phyloP scores from a whole-genome alignment of 2,888 invertebrate genomes.

The Ophion obscuratus region DNA sequence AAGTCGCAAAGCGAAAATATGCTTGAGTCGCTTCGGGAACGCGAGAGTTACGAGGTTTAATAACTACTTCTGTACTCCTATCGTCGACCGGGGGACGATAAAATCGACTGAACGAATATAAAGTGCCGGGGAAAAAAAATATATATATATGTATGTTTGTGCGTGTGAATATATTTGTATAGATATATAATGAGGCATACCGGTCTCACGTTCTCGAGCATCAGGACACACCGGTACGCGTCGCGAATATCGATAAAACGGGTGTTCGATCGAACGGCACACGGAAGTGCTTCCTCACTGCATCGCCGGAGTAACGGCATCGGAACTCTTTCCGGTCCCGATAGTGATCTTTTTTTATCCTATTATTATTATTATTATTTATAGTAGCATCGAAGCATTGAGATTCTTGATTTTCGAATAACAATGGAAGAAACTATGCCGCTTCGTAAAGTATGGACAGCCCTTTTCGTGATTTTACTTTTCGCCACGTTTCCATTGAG shows the following conservation, averaged over 20 bases:
- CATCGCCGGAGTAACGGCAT: constrained; percentile 70
- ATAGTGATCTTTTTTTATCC: constrained; percentile 45
- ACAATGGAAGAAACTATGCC: not conserved
- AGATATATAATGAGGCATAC: constrained; percentile 49
- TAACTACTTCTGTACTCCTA: constrained; percentile 60
- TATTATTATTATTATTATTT: constrained; percentile 7
- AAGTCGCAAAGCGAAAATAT: constrained; percentile 48
- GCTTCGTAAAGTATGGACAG: not conserved
- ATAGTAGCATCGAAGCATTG: not conserved
- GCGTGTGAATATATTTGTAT: constrained; percentile 20
- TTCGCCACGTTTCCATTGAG: not conserved
- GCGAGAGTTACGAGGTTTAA: constrained; percentile 63
- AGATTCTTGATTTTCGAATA: not conserved
- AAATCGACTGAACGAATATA: constrained; percentile 58
- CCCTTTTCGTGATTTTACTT: not conserved
- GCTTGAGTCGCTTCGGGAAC: not conserved
- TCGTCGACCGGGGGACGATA: constrained; percentile 58
- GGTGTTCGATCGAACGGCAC: constrained; percentile 59
- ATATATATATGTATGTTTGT: constrained; percentile 28
- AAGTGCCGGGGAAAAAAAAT: constrained; percentile 41
- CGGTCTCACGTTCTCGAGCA: constrained; percentile 64
- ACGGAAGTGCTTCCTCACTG: constrained; percentile 72
- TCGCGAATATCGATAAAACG: constrained; percentile 63
- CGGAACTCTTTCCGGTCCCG: constrained; percentile 68
- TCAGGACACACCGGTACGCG: constrained; percentile 59